Evolutionary conservation across 2,888 invertebrate genomes (phyloP), one percentile per base, ranked within the genome.

Genomic region (Coelopa pilipes): DNA sequence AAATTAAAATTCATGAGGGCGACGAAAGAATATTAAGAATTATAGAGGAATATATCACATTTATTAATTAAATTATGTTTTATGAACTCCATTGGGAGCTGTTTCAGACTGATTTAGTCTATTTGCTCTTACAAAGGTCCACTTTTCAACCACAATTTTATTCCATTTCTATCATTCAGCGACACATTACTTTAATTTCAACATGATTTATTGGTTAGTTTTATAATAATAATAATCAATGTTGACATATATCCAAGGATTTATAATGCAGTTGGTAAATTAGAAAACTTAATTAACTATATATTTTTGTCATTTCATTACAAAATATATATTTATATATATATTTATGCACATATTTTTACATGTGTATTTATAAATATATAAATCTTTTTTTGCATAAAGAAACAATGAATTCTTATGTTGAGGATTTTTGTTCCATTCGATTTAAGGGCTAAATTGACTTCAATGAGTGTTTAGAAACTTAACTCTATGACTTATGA

Each of bases 221-320:
- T 60, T 34, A 34, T 66, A 21, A 65, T 17, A 65, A 19, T 55
- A 53, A 57, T 57, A 45, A 13, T 57, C 15, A 46, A 57, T 53
- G 67, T 55, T 68, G 53, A 68, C 34, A 55, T 24, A 34, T 68
- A 24, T n/a, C 45, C 67, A 53, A 55, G 53, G 55, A 45, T 4
- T 34, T 34, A 34, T 34, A n/a, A n/a, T n/a, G n/a, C 34, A 34
- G 34, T 72, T 72, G 34, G 53, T 65, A 53, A 72, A 62, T 50
- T 57, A 53, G 17, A 72, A 72, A 55, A 63, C 73, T 68, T 68
- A 73, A 62, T 68, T 73, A 73, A 60, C 68, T 73, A 73, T 68
- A 73, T 62, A 73, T 60, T 67, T 59, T 15, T 45, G 49, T 73
- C 55, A 62, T 55, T 72, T 68, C 34, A 34, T 34, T 34, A 34